phyloP scores from a whole-genome alignment of 2,888 invertebrate species.

The Calephelis perditalis region DNA sequence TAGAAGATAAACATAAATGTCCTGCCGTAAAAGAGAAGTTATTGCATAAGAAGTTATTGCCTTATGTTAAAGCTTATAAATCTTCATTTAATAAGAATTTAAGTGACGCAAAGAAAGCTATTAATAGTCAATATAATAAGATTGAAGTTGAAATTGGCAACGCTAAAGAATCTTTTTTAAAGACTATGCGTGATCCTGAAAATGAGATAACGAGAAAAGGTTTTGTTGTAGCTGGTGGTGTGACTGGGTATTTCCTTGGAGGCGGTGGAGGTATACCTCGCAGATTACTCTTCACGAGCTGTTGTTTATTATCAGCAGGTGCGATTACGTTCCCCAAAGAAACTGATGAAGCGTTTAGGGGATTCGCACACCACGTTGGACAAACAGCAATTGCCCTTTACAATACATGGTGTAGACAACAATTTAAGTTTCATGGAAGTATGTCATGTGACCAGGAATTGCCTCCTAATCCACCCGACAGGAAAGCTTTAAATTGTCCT shows the following conservation, averaged over 20 bases:
- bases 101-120: conserved; percentile 26
- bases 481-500: conserved; percentile 32
- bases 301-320: conserved; percentile 42
- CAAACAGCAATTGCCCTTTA: conserved; percentile 34
- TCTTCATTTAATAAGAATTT: conserved; percentile 24
- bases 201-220: conserved; percentile 39
- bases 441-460: conserved; percentile 43
- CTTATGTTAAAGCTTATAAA: conserved; percentile 39
- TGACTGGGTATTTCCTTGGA: conserved; percentile 36
- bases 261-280: conserved; percentile 32
- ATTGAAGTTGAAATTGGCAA: conserved; percentile 20
- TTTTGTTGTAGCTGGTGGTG: conserved; percentile 34
- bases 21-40: conserved; percentile 40
- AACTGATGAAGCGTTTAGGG: conserved; percentile 46
- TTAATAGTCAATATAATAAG: conserved; percentile 25
- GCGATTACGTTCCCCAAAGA: conserved; percentile 52
- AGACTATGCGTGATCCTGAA: conserved; percentile 41
- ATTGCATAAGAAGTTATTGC: conserved; percentile 41
- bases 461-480: conserved; percentile 27
- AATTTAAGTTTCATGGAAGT: conserved; percentile 37
- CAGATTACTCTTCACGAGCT: conserved; percentile 35
- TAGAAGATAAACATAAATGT: conserved; percentile 37
- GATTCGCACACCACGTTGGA: conserved; percentile 29
- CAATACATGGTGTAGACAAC: conserved; percentile 36
- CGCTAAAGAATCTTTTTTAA: conserved; percentile 35